These are phyloP conservation scores for Pantelozetes paolii DNA, from an alignment of 2,888 invertebrate species.

Conservation along the genomic window DNA sequence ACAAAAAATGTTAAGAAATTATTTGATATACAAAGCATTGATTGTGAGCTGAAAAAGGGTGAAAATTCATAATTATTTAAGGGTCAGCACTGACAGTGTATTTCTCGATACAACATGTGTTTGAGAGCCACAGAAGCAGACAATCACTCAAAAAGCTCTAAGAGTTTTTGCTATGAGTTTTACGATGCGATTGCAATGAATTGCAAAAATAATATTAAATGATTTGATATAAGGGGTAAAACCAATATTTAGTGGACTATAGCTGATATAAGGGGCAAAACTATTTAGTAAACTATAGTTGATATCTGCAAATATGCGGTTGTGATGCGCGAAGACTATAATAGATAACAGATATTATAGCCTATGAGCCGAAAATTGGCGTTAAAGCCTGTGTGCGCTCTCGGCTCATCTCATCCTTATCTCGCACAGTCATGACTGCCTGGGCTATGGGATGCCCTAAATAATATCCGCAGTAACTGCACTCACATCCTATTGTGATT, in stretches of 20 bases:
- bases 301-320: slow-evolving; percentile 18
- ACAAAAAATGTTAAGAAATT: too few relatives aligned
- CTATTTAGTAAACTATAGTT: not conserved
- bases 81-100: slow-evolving; percentile 13
- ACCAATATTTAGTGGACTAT: too few relatives aligned
- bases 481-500: slow-evolving; percentile 28
- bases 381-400: slow-evolving; percentile 1
- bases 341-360: slow-evolving; percentile 28
- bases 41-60: too few relatives aligned
- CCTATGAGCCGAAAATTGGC: not conserved
- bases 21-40: too few relatives aligned
- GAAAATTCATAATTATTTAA: not conserved
- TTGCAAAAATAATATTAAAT: slow-evolving; percentile 20
- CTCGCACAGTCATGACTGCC: slow-evolving; percentile 20
- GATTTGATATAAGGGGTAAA: too few relatives aligned
- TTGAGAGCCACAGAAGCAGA: not conserved
- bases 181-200: slow-evolving; percentile 22
- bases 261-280: not conserved
- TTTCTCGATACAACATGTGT: not conserved
- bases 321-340: slow-evolving; percentile 16
- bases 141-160: too few relatives aligned
- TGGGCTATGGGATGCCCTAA: slow-evolving; percentile 30
- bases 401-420: slow-evolving; percentile 22
- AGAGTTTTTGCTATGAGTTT: too few relatives aligned
- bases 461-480: slow-evolving; percentile 10